Evolutionary conservation across 1,140 invertebrate species (phyloP), one percentile per base, ranked within the genome.

Genomic region (Apis cerana): DNA sequence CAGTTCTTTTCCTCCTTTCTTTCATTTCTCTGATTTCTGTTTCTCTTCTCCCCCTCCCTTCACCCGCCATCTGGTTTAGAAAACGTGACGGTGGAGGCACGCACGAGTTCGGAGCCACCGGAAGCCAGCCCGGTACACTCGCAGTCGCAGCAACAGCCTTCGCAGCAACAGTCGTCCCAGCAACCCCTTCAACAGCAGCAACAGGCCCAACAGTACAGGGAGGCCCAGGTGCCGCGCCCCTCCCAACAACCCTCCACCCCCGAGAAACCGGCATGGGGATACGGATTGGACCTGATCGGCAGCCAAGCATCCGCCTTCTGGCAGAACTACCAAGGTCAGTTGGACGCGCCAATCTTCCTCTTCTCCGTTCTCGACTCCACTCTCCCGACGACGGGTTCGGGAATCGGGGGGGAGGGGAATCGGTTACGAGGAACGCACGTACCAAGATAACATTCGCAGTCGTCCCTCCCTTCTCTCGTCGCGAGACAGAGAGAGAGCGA

Each of bases 241-340:
- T 91, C 92, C 85, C 95, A 90, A 90, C 95, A 89, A 92, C 94
- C 91, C 88, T 94, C 88, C 93, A 96, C 82, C 94, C 95, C 92
- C 48, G 93, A 94, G 87, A 94, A 94, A 77, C 92, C 92, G 11
- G 92, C 92, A 64, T 97, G 97, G 96, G 96, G 95, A 87, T 97
- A 97, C 93, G 96, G 96, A 74, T 95, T 97, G 59, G 96, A 96
- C 85, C 96, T 96, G 91, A 95, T 97, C 89, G 96, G 97, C 94
- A 96, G 95, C 88, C 96, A 96, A 77, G 96, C 97, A 4, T 97
- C 97, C 33, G 96, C 96, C 56, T 98, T 98, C 93, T 98, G 97
- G 97, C 97, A 97, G 93, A 98, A 97, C 92, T 97, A 98, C 94
- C 97, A 97, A 92, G 97, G 97, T 98, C 90, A 95, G 95, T 93